Evolutionary conservation across 2,888 invertebrate genomes (phyloP), one percentile per base, ranked within the genome.

Genomic region (Macaria notata): DNA sequence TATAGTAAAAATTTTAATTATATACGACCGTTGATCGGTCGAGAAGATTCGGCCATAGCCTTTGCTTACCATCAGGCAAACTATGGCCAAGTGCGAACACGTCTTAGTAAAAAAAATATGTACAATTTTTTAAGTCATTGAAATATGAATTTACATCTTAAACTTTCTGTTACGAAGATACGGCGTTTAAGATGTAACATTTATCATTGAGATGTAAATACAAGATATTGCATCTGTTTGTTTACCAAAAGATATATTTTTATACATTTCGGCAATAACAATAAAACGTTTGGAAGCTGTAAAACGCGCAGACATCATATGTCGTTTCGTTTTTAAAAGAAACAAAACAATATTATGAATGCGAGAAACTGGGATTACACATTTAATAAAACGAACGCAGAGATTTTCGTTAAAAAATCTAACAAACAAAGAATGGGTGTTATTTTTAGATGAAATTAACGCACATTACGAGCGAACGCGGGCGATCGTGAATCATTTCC

Each of bases 381-480:
- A 73, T 72, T 73, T 72, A 73, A 74, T 73, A 72, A 73, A 71
- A 65, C 58, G 62, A 64, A 62, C 61, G 46, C 57, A 51, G 46
- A 60, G 78, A 83, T 88, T 89, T 41, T 88, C 84, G 84, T 86
- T 59, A 59, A 59, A 88, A 86, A 85, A 82, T 81, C 81, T 81
- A 83, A 83, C 86, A 86, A 86, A 86, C 87, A 86, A 86, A 87
- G 87, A 86, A 86, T 86, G 73, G 79, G 77, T 86, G 84, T 83
- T 89, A 89, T 89, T 88, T 88, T 88, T 85, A 88, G 88, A 86
- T 85, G 82, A 87, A 89, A 89, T 89, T 89, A 89, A 88, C 89
- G 88, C 84, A 84, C 83, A 86, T 88, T 88, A 88, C 78, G 83
- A 83, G 71, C 81, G 81, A 81, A 79, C 81, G 81, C 79, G 81